Conservation (phyloP, 1,140 invertebrate species). For the Periplaneta americana region DNA sequence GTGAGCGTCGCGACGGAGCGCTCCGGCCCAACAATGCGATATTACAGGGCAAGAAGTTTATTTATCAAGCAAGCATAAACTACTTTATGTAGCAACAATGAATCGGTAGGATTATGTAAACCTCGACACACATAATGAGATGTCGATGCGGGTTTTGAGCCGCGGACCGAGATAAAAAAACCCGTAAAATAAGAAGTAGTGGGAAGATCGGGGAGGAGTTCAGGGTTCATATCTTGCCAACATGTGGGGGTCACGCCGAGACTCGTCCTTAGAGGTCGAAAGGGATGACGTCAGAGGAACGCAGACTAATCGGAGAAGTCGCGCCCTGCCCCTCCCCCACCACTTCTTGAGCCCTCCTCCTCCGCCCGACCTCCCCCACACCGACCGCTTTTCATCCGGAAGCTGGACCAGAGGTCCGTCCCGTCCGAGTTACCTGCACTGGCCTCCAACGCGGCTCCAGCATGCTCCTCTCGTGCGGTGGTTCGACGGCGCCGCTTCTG, state of each 20-base stretch:
- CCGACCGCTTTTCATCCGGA: neutral
- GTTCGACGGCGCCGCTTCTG: neutral
- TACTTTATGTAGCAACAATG: neutral
- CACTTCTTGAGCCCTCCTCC: neutral
- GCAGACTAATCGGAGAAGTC: constrained; percentile 15
- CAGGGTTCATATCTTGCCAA: neutral
- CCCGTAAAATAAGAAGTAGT: neutral
- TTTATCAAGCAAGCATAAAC: neutral
- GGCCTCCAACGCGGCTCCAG: constrained; percentile 20
- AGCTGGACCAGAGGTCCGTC: neutral
- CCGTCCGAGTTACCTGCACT: constrained; percentile 16
- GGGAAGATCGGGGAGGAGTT: neutral
- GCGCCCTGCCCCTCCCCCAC: constrained; percentile 9
- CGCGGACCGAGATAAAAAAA: too few species aligned
- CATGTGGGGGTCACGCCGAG: neutral
- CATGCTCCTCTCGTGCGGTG: neutral
- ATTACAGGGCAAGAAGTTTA: too few species aligned
- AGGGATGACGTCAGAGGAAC: constrained; percentile 8
- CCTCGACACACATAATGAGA: too few species aligned
- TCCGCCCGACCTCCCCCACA: neutral
- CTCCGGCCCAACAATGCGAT: too few species aligned
- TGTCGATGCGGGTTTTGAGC: too few species aligned
- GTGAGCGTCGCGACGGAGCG: too few species aligned
- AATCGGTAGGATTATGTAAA: neutral
- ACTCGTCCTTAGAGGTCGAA: constrained; percentile 10